Base-by-base conservation (phyloP, 2,113 vertebrate species). In the Progne subis region DNA sequence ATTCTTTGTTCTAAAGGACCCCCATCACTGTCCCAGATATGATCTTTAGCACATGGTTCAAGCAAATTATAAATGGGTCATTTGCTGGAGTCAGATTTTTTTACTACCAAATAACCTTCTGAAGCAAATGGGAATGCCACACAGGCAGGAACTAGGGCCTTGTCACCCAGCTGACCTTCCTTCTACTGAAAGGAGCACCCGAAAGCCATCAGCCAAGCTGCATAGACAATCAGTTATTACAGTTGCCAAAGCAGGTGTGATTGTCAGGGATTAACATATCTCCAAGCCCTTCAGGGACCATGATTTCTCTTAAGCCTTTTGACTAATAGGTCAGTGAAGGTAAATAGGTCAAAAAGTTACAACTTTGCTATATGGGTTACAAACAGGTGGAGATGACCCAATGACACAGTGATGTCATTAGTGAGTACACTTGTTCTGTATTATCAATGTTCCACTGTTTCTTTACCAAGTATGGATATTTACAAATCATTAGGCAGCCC, bases 161-260 rank as follows among this genome's bases (percentile, higher is more conserved):
- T 95, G 97, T 98, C 97, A 98, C 97, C 97, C 93, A 95, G 95
- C 70, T 98, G 98, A 98, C 98, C 98, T 98, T 93, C 95, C 71
- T 97, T 53, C 94, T 61, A 92, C 95, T 96, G 97, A 98, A 98
- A 97, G 96, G 97, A 98, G 96, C 95, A 95, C 97, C 96, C 96
- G 26, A 97, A 95, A 97, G 97, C 95, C 96, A 94, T 90, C 95
- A 96, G 90, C 96, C 96, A 98, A 98, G 97, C 98, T 98, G 98
- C 98, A 98, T 98, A 98, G 98, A 98, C 98, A 98, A 98, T 98
- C 98, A 98, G 98, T 98, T 98, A 98, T 98, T 98, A 98, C 98
- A 98, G 98, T 98, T 98, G 98, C 98, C 98, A 98, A 97, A 98
- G 98, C 98, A 98, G 98, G 98, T 98, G 98, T 98, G 98, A 98